phyloP scores from a whole-genome alignment of 2,797 vertebrate genomes.

The Lophura swinhoii region DNA sequence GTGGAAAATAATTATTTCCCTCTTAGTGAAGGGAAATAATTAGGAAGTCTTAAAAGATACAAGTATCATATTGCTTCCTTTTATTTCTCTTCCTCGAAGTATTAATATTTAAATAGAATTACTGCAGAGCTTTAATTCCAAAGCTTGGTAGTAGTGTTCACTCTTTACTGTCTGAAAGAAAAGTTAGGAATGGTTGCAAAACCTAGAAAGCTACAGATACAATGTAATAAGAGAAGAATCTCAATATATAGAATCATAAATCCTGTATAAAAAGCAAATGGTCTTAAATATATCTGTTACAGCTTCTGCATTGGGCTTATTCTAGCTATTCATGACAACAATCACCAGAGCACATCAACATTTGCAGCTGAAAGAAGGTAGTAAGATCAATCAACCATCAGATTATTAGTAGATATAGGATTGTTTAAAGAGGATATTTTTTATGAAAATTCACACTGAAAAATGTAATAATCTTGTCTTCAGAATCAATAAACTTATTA shows the following conservation, averaged over 20 bases:
- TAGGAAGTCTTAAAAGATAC: background rate
- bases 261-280: background rate
- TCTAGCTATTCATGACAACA: background rate
- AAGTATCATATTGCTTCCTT: background rate
- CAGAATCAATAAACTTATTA: background rate
- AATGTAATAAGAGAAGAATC: background rate
- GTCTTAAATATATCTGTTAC: background rate
- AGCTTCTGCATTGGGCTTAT: background rate
- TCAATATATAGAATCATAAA: background rate
- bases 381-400: background rate
- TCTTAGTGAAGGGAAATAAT: background rate
- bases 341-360: background rate
- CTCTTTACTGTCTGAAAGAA: background rate
- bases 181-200: background rate
- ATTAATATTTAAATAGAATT: background rate
- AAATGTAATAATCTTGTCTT: background rate
- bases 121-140: background rate
- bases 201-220: background rate
- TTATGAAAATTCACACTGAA: background rate
- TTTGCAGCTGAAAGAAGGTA: background rate
- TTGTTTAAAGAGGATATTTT: background rate
- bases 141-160: background rate
- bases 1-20: background rate
- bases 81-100: background rate
- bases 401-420: background rate